Evolutionary conservation across 2,797 vertebrate genomes (phyloP), one percentile per base, ranked within the genome.

Genomic region (Megaceryle alcyon): DNA sequence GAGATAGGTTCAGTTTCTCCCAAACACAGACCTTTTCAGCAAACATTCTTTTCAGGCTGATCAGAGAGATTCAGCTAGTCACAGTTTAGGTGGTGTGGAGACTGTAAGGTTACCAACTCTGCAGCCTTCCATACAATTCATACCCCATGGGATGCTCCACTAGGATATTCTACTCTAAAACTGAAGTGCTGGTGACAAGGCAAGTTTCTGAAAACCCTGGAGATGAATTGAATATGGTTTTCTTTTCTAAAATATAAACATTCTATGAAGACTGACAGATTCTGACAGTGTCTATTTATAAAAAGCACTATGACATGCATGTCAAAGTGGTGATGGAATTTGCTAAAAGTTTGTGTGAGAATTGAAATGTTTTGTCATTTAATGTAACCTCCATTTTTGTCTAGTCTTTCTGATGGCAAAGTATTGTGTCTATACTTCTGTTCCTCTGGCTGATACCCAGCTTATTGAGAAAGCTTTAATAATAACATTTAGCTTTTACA

Each of bases 321-420:
- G 87, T 92, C 89, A 83, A 81, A 93, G 43, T 69, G 49, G 25
- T 81, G 89, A 89, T 51, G 46, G 57, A 83, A 92, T 75, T 90
- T 82, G n/a, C 76, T 86, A 51, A 83, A 92, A 75, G 31, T 86
- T 94, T 91, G 12, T 83, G 43, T 65, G 43, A 91, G 72, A 79
- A 96, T 14, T 72, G 72, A 92, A 81, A 92, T 72, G 7, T 90
- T 94, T 92, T 97, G 61, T 92, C 87, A 91, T 90, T 92, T 95
- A 69, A 49, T 37, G 61, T 89, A 90, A 92, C 72, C 72, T 94
- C 60, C 51, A 65, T 89, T 93, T 90, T 92, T 70, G 37, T 59
- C 25, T 28, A 81, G 72, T 49, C 41, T 88, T 93, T 91, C 85
- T 86, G 66, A 54, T 43, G 54, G 89, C 76, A 85, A 92, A 92